Conservation (phyloP, 2,888 invertebrate species). For the Nipponacmea schrenckii region DNA sequence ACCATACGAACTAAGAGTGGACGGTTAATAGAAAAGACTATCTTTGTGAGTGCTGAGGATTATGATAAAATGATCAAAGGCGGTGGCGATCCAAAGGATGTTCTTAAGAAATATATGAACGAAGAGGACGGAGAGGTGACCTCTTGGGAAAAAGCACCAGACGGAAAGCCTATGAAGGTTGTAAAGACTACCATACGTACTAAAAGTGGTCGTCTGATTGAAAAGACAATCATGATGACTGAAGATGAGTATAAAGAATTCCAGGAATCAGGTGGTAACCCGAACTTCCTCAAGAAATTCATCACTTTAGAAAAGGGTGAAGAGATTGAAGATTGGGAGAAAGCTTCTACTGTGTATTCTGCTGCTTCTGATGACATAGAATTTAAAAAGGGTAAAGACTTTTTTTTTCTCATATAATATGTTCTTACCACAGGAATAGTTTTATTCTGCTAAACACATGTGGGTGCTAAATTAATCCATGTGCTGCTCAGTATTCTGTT, state of each 20-base stretch:
- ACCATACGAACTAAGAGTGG: slow-evolving; percentile 66
- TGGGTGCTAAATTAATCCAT: too few species aligned
- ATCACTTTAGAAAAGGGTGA: slow-evolving; percentile 62
- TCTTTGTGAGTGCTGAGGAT: slow-evolving; percentile 64
- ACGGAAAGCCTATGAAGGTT: slow-evolving; percentile 60
- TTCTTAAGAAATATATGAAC: slow-evolving; percentile 61
- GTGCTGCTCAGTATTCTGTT: too few species aligned
- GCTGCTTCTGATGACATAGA: slow-evolving; percentile 57
- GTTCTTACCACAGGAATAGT: too few species aligned
- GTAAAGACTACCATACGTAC: slow-evolving; percentile 61
- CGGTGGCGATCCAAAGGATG: slow-evolving; percentile 56
- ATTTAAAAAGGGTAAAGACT: slow-evolving; percentile 39
- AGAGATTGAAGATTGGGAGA: slow-evolving; percentile 65
- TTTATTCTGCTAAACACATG: too few species aligned
- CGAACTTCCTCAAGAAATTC: slow-evolving; percentile 62
- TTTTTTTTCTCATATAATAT: background rate
- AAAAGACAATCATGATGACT: slow-evolving; percentile 61
- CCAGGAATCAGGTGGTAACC: slow-evolving; percentile 59
- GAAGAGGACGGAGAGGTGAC: slow-evolving; percentile 58
- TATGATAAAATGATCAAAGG: slow-evolving; percentile 61
- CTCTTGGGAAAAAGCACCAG: slow-evolving; percentile 59
- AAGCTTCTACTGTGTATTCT: slow-evolving; percentile 63
- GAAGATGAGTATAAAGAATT: slow-evolving; percentile 64
- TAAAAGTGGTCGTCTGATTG: slow-evolving; percentile 65
- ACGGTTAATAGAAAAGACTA: slow-evolving; percentile 63